phyloP scores from a whole-genome alignment of 2,888 invertebrate species.

The Athalia cordata region DNA sequence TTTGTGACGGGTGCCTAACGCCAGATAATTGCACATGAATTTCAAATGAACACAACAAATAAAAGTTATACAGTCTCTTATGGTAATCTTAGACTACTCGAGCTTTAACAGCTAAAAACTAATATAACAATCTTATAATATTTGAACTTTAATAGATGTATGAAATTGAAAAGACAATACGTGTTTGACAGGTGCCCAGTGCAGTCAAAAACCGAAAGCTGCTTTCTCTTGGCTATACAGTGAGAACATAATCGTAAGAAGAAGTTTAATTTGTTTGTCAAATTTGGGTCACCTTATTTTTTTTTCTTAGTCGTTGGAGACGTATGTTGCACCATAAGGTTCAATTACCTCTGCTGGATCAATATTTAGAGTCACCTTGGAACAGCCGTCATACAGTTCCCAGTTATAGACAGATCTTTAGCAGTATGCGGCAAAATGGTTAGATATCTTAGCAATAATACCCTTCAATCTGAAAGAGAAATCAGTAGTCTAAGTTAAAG shows the following conservation, averaged over 20 bases:
- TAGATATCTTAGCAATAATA: not conserved
- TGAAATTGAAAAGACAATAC: not conserved
- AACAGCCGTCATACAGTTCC: conserved; percentile 7
- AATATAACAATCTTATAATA: conserved; percentile 1
- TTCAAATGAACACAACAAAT: not conserved
- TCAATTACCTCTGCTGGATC: conserved; percentile 22
- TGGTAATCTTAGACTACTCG: conserved; percentile 2
- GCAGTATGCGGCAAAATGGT: conserved; percentile 19
- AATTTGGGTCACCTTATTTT: too few species aligned
- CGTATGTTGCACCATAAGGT: conserved; percentile 21
- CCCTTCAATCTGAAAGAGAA: conserved; percentile 14
- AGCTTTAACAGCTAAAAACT: not conserved
- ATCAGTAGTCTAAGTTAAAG: not conserved
- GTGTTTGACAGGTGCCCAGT: not conserved
- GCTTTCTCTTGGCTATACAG: not conserved
- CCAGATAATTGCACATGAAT: conserved; percentile 6
- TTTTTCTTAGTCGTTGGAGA: not conserved
- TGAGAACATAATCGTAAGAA: not conserved
- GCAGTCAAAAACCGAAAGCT: not conserved
- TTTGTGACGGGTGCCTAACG: not conserved
- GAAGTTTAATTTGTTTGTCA: too few species aligned
- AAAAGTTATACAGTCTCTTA: not conserved
- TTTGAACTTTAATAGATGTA: not conserved
- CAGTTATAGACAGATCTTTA: not conserved
- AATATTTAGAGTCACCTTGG: conserved; percentile 7